These are phyloP conservation scores for Solenopsis invicta DNA, from an alignment of 1,140 invertebrate genomes.

Conservation along the genomic window DNA sequence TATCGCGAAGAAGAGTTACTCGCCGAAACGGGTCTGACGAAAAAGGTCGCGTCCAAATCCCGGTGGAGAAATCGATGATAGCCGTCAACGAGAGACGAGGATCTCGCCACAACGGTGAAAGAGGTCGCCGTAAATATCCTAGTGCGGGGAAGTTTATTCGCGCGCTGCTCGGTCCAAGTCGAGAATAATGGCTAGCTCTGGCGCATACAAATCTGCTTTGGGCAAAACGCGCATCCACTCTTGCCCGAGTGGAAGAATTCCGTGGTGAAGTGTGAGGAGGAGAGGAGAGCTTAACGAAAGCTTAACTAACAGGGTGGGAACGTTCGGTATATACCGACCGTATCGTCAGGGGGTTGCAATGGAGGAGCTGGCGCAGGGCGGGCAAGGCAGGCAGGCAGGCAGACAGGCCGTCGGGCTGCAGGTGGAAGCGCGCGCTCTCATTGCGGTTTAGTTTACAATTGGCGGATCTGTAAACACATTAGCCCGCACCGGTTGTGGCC, in stretches of 20 bases:
- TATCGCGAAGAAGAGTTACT: background rate
- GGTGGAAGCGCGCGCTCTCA: conserved; percentile 19
- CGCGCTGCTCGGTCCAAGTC: conserved; percentile 37
- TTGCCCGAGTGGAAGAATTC: conserved; percentile 24
- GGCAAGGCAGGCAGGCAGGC: background rate
- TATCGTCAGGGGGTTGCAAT: conserved; percentile 44
- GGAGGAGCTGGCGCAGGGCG: background rate
- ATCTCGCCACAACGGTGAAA: background rate
- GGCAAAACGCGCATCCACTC: conserved; percentile 3
- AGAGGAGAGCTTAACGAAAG: background rate
- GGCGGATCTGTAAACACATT: conserved; percentile 76
- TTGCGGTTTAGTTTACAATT: conserved; percentile 74
- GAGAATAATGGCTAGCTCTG: conserved; percentile 39
- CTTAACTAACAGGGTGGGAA: conserved; percentile 12
- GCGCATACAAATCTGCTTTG: conserved; percentile 31
- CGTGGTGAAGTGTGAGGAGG: background rate
- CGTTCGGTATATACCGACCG: conserved; percentile 2
- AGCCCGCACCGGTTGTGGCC: conserved; percentile 46
- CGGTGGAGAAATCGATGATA: background rate
- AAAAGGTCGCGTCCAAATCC: background rate
- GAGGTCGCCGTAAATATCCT: conserved; percentile 16
- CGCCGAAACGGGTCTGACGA: background rate
- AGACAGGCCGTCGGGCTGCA: conserved; percentile 9
- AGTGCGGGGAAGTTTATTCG: conserved; percentile 38
- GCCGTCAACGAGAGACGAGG: conserved; percentile 19